Evolutionary conservation across 2,888 invertebrate genomes (phyloP).

Genomic region (Drosophila mettleri): DNA sequence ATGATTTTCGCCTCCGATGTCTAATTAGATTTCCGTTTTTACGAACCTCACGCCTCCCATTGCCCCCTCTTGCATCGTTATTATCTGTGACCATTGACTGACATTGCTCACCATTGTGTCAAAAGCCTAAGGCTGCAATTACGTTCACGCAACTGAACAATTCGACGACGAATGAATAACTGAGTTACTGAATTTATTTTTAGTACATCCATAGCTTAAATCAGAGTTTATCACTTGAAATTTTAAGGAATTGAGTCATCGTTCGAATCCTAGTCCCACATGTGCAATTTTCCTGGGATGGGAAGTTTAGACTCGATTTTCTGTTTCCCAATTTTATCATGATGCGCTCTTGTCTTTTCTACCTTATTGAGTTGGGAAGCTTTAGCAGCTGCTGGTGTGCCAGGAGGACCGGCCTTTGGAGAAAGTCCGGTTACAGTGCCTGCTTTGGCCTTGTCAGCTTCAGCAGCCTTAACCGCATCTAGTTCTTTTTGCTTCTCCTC

Average conservation of each 20-base stretch:
- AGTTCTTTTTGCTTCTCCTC: conserved; percentile 26
- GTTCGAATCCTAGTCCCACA: conserved; percentile 36
- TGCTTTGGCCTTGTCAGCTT: no score
- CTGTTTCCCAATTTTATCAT: not conserved
- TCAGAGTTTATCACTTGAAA: conserved; percentile 1
- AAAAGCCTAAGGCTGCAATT: conserved; percentile 48
- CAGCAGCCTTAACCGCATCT: conserved; percentile 11
- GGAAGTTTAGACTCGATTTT: not conserved
- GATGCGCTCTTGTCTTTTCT: not conserved
- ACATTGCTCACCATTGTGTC: conserved; percentile 33
- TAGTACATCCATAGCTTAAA: not conserved
- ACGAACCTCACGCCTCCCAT: conserved; percentile 28
- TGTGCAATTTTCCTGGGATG: conserved; percentile 31
- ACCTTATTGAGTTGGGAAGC: not conserved
- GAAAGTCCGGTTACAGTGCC: not conserved
- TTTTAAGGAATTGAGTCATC: not conserved
- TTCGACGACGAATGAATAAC: conserved; percentile 14
- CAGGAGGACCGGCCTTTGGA: not conserved
- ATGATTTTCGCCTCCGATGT: conserved; percentile 63
- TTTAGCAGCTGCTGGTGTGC: conserved; percentile 2
- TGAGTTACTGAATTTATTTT: conserved; percentile 14
- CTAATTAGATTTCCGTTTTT: conserved; percentile 76
- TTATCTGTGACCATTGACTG: conserved; percentile 22
- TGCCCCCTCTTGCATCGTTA: not conserved
- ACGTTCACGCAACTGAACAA: conserved; percentile 23